Conservation (phyloP, 2,888 invertebrate genomes). For the Dicyrtomina minuta region DNA sequence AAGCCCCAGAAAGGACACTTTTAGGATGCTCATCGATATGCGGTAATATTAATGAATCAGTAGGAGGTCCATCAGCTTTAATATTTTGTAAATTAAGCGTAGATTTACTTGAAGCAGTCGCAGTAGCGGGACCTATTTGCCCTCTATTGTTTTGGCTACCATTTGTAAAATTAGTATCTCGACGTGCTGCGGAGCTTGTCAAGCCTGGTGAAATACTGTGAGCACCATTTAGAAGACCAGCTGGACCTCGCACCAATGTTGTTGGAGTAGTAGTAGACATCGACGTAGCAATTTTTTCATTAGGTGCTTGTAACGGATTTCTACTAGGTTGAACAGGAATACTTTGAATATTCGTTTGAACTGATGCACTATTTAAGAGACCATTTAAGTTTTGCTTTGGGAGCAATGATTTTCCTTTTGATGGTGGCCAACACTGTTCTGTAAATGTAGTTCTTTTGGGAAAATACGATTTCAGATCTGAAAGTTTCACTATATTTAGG, state of each 20-base stretch:
- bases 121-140: neutral
- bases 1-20: neutral
- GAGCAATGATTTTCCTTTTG: constrained; percentile 45
- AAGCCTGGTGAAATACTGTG: neutral
- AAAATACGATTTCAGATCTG: constrained; percentile 87
- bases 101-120: neutral
- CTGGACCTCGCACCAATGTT: constrained; percentile 20
- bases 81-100: neutral
- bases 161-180: constrained; percentile 15
- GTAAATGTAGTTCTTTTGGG: constrained; percentile 80
- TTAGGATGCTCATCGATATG: neutral
- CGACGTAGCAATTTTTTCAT: neutral
- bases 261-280: constrained; percentile 25
- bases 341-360: constrained; percentile 5
- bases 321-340: neutral
- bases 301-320: neutral
- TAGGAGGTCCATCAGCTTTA: constrained; percentile 13
- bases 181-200: neutral
- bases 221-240: neutral
- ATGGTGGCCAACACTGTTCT: constrained; percentile 83
- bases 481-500: constrained; percentile 84
- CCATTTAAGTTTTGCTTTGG: constrained; percentile 39
- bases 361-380: neutral
- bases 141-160: neutral
- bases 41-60: neutral